Base-by-base conservation (phyloP, 2,888 invertebrate genomes). In the Ischnura elegans region DNA sequence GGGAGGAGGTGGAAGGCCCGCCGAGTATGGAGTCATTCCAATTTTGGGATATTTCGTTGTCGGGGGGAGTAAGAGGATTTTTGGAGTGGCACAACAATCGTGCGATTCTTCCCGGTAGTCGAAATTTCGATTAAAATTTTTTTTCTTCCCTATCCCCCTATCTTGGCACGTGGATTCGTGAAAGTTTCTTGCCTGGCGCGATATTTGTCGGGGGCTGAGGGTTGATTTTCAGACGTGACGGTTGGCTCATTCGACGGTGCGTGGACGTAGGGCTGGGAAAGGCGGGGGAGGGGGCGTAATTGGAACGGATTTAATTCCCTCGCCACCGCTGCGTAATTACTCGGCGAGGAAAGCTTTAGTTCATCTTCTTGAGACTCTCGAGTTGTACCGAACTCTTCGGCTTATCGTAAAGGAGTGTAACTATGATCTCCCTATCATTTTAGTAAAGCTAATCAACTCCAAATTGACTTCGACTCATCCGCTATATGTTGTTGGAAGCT, bases 51-150 rank as follows among this genome's bases (percentile, higher is more conserved):
- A 43, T 86, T 46, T 25, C 25, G 43, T 46, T 51, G n/a, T 55
- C 16, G 36, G 25, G 42, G 19, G 29, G n/a, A n/a, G 55, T 42
- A 66, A 90, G 61, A 61, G 90, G 90, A 90, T 90, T 90, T n/a
- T 90, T 43, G 43, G 90, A 90, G 61, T 16, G 61, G 55, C 8
- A n/a, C n/a, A 21, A 66, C 61, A 90, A 90, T 90, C 61, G 25
- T 36, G 42, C 36, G 16, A 13, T 13, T 46, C 55, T 90, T 55
- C 42, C 10, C 90, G 43, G 42, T 43, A 36, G 29, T 10, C 29
- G 43, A 61, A 61, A 90, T 90, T 90, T 66, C 43, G 66, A 66
- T 90, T 61, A 61, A 90, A 29, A 51, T 90, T 51, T 87, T 36
- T 76, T 36, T 61, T 13, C 16, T 36, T 76, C 76, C 16, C 66